Conservation (phyloP, 1,140 invertebrate species). For the Harpegnathos saltator region DNA sequence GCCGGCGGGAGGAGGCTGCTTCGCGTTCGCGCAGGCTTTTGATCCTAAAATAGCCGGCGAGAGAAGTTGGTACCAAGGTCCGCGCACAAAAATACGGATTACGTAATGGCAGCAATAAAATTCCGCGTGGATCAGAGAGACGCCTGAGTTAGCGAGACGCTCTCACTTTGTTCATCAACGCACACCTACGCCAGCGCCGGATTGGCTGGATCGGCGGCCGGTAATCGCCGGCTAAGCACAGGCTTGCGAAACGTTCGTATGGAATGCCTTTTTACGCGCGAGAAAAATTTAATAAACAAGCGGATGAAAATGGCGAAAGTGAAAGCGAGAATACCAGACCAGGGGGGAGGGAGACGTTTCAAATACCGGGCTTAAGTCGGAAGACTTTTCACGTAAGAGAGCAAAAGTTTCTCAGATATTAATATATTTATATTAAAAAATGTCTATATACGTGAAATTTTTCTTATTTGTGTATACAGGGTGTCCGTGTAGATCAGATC, state of each 20-base stretch:
- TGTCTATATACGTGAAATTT: too few relatives aligned
- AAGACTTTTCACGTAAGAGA: too few relatives aligned
- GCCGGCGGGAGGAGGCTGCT: conserved; percentile 5
- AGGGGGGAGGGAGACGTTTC: too few relatives aligned
- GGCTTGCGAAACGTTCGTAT: not conserved
- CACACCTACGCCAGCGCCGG: not conserved
- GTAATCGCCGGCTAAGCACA: not conserved
- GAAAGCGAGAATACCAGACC: too few relatives aligned
- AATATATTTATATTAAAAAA: too few relatives aligned
- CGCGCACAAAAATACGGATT: conserved; percentile 60
- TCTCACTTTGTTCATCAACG: conserved; percentile 23
- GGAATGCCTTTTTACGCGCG: not conserved
- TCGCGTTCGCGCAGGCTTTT: conserved; percentile 28
- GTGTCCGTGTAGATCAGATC: too few relatives aligned
- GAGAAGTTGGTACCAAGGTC: conserved; percentile 61
- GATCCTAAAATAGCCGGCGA: conserved; percentile 65
- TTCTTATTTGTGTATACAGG: too few relatives aligned
- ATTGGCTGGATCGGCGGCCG: not conserved
- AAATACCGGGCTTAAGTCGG: too few relatives aligned
- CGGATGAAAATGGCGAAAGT: too few relatives aligned
- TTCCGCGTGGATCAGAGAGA: conserved; percentile 53
- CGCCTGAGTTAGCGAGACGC: conserved; percentile 46
- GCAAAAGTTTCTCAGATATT: too few relatives aligned
- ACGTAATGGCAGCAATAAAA: conserved; percentile 49
- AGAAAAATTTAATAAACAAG: not conserved